phyloP scores from a whole-genome alignment of 2,113 vertebrate species.

The Periophthalmodon schlosseri region DNA sequence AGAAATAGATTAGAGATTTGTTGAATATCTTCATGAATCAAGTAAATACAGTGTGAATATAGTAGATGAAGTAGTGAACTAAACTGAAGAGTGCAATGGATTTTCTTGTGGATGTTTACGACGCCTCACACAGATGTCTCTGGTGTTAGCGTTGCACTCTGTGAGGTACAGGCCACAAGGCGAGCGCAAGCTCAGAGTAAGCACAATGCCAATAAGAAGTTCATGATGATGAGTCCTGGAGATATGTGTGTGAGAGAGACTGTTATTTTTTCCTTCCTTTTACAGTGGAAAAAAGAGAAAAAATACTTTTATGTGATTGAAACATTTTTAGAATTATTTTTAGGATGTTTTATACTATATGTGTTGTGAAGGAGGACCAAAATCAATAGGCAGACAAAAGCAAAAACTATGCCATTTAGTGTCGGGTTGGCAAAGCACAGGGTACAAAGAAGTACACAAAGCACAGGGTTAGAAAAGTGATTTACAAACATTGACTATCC shows the following conservation, averaged over 20 bases:
- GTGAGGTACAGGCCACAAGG: slow-evolving; percentile 62
- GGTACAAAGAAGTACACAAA: slow-evolving; percentile 67
- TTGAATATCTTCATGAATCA: slow-evolving; percentile 78
- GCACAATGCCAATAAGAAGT: slow-evolving; percentile 73
- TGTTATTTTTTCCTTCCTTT: slow-evolving; percentile 77
- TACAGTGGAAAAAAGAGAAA: slow-evolving; percentile 59
- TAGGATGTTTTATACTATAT: slow-evolving; percentile 81
- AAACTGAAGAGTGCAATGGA: slow-evolving; percentile 63
- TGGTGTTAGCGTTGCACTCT: slow-evolving; percentile 68
- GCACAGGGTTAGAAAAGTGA: slow-evolving; percentile 71
- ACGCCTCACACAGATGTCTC: slow-evolving; percentile 73
- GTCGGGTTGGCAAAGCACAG: slow-evolving; percentile 77
- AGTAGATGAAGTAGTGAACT: slow-evolving; percentile 76
- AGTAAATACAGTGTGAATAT: slow-evolving; percentile 79
- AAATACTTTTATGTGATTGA: slow-evolving; percentile 75
- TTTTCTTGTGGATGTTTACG: slow-evolving; percentile 73
- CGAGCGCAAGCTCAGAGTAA: slow-evolving; percentile 55
- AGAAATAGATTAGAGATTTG: slow-evolving; percentile 77
- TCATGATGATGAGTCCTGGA: slow-evolving; percentile 63
- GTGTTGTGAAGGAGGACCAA: slow-evolving; percentile 82
- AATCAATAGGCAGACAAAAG: slow-evolving; percentile 77
- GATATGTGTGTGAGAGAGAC: slow-evolving; percentile 77
- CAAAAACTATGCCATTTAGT: slow-evolving; percentile 78
- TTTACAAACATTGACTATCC: slow-evolving; percentile 68
- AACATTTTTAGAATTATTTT: slow-evolving; percentile 80